Evolutionary conservation across 2,113 vertebrate species (phyloP).

Genomic region (Hippocampus comes): DNA sequence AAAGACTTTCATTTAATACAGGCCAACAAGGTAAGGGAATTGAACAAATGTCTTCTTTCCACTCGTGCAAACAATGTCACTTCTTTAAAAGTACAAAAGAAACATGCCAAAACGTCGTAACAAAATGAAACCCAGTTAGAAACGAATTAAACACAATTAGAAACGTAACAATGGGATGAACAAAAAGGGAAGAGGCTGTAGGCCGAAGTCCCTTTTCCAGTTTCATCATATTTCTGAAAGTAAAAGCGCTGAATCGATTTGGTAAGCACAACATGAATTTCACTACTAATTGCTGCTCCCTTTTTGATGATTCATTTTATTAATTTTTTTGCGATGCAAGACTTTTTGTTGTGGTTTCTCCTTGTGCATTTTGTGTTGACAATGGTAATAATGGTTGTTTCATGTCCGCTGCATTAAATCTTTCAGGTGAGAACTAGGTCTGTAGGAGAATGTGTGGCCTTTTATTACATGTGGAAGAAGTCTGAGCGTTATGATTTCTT

Average conservation of each 20-base stretch:
- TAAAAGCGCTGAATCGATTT: not conserved
- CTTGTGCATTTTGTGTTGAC: constrained; percentile 33
- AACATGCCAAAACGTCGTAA: not conserved
- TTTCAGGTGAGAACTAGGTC: constrained; percentile 94
- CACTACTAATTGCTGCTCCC: constrained; percentile 4
- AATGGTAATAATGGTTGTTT: constrained; percentile 65
- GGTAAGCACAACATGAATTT: not conserved
- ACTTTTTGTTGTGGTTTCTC: constrained; percentile 10
- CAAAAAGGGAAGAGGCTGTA: not conserved
- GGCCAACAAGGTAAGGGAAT: constrained; percentile 86
- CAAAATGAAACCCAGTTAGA: too few relatives aligned
- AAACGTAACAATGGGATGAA: not conserved
- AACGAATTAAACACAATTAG: not conserved
- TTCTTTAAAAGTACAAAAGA: not conserved
- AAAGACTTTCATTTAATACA: constrained; percentile 96
- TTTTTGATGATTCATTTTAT: constrained; percentile 8
- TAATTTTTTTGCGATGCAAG: not conserved
- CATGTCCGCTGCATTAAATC: constrained; percentile 74
- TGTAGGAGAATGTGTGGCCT: constrained; percentile 97
- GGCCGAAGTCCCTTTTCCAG: not conserved
- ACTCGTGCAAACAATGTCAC: not conserved
- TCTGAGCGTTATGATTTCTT: constrained; percentile 98
- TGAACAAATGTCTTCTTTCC: not conserved
- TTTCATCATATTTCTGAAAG: not conserved
- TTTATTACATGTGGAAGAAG: constrained; percentile 99